Percentiles rank a stretch among this genome's conserved stretches.
These are phyloP conservation scores for Choristoneura fumiferana DNA, from an alignment of 1,140 invertebrate species.

Conservation along the genomic window DNA sequence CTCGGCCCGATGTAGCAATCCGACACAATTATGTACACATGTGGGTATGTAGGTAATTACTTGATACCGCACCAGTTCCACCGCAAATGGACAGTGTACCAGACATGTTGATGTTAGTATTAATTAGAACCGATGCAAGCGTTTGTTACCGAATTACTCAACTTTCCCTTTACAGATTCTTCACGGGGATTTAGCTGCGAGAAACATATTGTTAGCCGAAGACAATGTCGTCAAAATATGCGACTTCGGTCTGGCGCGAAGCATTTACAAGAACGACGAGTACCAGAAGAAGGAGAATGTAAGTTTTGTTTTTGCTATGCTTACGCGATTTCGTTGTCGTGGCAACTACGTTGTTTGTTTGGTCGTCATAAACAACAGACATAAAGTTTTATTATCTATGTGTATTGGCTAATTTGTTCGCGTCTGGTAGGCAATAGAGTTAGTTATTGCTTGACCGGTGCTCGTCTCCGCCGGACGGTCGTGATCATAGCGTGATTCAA, in stretches of 20 bases:
- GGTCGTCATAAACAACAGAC: slow-evolving; percentile 6
- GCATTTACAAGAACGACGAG: slow-evolving; percentile 94
- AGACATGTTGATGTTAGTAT: no score
- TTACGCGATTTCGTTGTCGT: background rate
- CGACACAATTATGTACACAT: no score
- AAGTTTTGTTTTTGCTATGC: slow-evolving; percentile 62
- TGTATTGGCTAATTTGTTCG: slow-evolving; percentile 10
- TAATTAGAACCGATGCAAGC: no score
- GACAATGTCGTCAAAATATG: slow-evolving; percentile 96
- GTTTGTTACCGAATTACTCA: background rate
- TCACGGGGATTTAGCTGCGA: slow-evolving; percentile 97
- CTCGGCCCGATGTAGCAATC: no score
- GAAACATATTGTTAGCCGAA: slow-evolving; percentile 96
- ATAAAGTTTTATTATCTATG: slow-evolving; percentile 16
- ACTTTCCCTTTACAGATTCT: slow-evolving; percentile 81
- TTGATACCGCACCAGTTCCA: no score
- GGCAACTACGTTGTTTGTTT: slow-evolving; percentile 2
- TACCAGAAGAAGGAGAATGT: slow-evolving; percentile 95
- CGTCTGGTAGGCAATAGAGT: slow-evolving; percentile 1
- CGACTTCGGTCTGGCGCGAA: slow-evolving; percentile 97
- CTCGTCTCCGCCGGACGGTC: background rate
- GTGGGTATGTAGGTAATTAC: no score
- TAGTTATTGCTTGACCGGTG: slow-evolving; percentile 1
- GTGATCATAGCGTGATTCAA: slow-evolving; percentile 9
- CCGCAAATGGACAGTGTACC: no score